Percentiles rank a stretch among this genome's conserved stretches.
These are phyloP conservation scores for Chaetophractus vellerosus DNA, from an alignment of 2,797 vertebrate genomes.

Conservation along the genomic window DNA sequence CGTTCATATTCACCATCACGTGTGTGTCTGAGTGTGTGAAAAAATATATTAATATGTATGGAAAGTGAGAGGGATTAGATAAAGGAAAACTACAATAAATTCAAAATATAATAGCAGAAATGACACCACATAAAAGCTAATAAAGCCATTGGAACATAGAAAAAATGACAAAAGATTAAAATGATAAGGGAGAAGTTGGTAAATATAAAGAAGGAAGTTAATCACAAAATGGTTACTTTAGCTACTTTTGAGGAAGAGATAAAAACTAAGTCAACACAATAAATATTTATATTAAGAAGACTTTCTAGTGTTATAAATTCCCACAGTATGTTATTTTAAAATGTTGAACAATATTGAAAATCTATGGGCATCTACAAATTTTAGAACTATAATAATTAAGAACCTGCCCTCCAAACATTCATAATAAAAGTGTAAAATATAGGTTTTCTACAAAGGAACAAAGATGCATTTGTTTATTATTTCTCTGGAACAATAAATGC, in stretches of 20 bases:
- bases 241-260: background rate
- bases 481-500: background rate
- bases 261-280: background rate
- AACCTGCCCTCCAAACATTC: background rate
- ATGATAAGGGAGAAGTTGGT: background rate
- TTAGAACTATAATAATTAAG: background rate
- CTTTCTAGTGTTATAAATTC: background rate
- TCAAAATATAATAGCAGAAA: background rate
- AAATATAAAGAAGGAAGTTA: background rate
- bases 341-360: background rate
- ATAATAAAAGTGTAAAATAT: background rate
- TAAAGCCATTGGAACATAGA: background rate
- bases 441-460: background rate
- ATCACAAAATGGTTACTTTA: background rate
- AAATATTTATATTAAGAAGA: background rate
- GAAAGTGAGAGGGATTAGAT: background rate
- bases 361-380: background rate
- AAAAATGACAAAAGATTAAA: background rate
- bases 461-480: background rate
- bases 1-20: background rate
- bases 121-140: background rate
- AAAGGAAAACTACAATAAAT: background rate
- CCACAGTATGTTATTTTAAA: background rate
- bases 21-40: background rate
- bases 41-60: background rate